Conservation (phyloP, 2,113 vertebrate genomes). For the Ageneiosus marmoratus region DNA sequence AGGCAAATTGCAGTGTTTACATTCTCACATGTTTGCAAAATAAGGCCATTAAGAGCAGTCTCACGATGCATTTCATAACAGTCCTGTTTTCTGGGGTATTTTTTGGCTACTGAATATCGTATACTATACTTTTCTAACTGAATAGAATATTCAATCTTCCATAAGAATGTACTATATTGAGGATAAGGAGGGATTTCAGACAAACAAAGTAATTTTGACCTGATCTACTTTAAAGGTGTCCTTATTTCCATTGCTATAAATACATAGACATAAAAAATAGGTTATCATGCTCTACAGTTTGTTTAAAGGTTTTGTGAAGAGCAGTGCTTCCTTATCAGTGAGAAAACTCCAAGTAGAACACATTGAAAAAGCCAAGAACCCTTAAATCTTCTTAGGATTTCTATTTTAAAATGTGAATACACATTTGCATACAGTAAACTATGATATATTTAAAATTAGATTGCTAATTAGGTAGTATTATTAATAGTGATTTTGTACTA, state of each 20-base stretch:
- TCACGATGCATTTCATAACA: no score
- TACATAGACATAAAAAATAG: not conserved
- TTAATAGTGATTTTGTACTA: not conserved
- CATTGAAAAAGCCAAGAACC: not conserved
- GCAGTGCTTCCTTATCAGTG: not conserved
- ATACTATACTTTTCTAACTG: not conserved
- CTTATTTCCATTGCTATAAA: not conserved
- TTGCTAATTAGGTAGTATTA: not conserved
- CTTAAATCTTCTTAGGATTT: not conserved
- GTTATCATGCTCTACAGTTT: not conserved
- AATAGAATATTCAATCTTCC: not conserved
- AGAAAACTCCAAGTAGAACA: no score
- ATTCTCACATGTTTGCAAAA: not conserved
- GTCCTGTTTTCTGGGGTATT: no score
- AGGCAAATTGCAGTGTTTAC: not conserved
- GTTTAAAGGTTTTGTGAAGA: not conserved
- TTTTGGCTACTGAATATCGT: not conserved
- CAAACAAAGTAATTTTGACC: not conserved
- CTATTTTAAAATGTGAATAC: not conserved
- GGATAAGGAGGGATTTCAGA: not conserved
- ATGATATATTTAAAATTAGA: not conserved
- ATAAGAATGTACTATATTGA: not conserved
- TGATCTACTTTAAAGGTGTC: not conserved
- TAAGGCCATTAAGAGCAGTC: no score
- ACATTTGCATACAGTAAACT: not conserved